Evolutionary conservation across 2,113 vertebrate species (phyloP).

Genomic region (Planiliza haematocheilus): DNA sequence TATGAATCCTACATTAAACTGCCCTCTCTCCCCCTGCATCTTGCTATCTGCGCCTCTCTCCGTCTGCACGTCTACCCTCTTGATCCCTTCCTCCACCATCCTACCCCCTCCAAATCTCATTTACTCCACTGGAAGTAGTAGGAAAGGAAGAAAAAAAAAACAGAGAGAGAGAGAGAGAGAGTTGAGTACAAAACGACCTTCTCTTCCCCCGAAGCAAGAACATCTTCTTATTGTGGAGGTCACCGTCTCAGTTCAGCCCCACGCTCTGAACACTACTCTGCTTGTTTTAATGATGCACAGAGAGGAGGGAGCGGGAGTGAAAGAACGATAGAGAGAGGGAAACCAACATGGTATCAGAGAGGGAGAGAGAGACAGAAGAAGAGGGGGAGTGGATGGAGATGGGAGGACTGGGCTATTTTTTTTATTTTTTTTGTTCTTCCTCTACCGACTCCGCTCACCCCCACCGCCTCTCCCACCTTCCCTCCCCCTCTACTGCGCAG

Average conservation of each 20-base stretch:
- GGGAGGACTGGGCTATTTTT: conserved; percentile 73
- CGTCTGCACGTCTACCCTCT: conserved; percentile 70
- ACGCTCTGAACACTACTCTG: conserved; percentile 79
- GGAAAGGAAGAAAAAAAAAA: conserved; percentile 33
- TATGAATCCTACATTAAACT: conserved; percentile 61
- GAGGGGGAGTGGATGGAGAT: conserved; percentile 65
- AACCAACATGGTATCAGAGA: conserved; percentile 51
- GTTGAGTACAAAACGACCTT: conserved; percentile 81
- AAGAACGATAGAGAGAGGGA: conserved; percentile 48
- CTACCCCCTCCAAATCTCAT: conserved; percentile 79
- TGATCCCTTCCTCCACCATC: conserved; percentile 73
- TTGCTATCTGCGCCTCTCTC: conserved; percentile 50
- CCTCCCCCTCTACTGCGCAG: conserved; percentile 65
- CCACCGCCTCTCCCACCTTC: conserved; percentile 66
- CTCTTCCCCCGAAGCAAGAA: conserved; percentile 84
- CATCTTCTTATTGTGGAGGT: conserved; percentile 84
- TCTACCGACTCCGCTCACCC: conserved; percentile 61
- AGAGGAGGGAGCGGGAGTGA: conserved; percentile 68
- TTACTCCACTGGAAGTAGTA: conserved; percentile 79
- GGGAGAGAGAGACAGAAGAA: conserved; percentile 49
- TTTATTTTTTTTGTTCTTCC: conserved; percentile 31
- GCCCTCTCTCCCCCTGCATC: conserved; percentile 53
- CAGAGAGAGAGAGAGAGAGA: conserved; percentile 51
- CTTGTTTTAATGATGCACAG: conserved; percentile 84
- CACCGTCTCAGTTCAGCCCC: conserved; percentile 77